Base-by-base conservation (phyloP, 2,797 vertebrate species). In the Pelobates cultripes region DNA sequence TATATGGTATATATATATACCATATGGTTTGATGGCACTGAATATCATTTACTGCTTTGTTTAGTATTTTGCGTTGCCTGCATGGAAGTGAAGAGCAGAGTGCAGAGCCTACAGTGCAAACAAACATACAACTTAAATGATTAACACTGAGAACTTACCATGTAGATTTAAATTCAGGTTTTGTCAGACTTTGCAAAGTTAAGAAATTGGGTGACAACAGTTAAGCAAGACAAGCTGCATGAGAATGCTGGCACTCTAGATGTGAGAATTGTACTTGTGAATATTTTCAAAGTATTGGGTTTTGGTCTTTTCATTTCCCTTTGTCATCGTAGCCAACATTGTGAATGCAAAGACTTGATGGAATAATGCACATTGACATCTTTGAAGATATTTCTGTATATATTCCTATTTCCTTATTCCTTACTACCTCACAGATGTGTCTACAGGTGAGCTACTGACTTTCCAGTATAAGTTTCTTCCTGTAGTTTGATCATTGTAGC, bases 331-430 rank as follows among this genome's bases (percentile, higher is more conserved):
- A 70, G 77, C 77, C 51, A 74, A 69, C 71, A 79, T 75, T 70
- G 17, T 75, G 66, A 74, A 78, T 79, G 77, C 71, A 53, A 66
- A 75, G 78, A 63, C 70, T 70, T 83, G 81, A 83, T 75, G 67
- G 77, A 55, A 79, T 83, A 79, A 79, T 83, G 76, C 81, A 74
- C 71, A 64, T 70, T 69, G 73, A 43, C 53, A 43, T 43, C 81
- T 83, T 83, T 83, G 76, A 83, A 83, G 69, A 70, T 79, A 44
- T 75, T 75, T 78, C 76, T 83, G 64, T 83, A 70, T 83, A 51
- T 75, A 63, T 78, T 83, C 44, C 72, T 69, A 77, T 63, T 79
- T 74, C 45, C 66, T 75, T 55, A 78, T 79, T 74, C 45, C 66
- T 70, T 55, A 78, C 53, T 78, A 79, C 55, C 64, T 78, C 71